Evolutionary conservation across 2,113 vertebrate species (phyloP).

Genomic region (Anser brachyrhynchus): DNA sequence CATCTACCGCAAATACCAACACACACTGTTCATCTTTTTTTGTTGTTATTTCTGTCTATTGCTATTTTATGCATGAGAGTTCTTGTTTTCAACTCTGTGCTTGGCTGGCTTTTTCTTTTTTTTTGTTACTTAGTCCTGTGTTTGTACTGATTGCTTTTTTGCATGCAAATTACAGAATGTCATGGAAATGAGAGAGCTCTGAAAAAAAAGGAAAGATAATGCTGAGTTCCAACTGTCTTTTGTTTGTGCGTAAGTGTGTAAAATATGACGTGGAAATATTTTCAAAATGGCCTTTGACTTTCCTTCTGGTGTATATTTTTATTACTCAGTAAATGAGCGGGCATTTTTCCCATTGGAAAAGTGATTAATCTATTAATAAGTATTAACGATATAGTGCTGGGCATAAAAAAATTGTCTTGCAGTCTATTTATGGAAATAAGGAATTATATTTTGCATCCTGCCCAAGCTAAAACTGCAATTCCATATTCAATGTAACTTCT

Average conservation of each 20-base stretch:
- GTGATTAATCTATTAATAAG: constrained; percentile 34
- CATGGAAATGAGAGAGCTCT: constrained; percentile 70
- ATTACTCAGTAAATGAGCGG: neutral
- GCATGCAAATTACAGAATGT: constrained; percentile 81
- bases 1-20: constrained; percentile 63
- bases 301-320: constrained; percentile 68
- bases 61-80: constrained; percentile 80
- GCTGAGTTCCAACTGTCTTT: constrained; percentile 70
- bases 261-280: constrained; percentile 72
- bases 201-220: constrained; percentile 61
- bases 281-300: constrained; percentile 73
- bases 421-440: constrained; percentile 35
- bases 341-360: constrained; percentile 32
- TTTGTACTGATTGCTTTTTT: constrained; percentile 76
- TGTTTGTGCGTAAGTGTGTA: constrained; percentile 69
- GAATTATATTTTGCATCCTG: constrained; percentile 23
- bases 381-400: constrained; percentile 34
- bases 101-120: constrained; percentile 75
- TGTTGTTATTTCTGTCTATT: constrained; percentile 60
- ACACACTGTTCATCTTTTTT: constrained; percentile 59
- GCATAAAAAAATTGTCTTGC: neutral
- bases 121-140: constrained; percentile 66
- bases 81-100: constrained; percentile 73
- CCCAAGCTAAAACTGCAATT: constrained; percentile 19
- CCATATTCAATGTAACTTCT: neutral